Evolutionary conservation across 1,140 invertebrate genomes (phyloP), one percentile per base, ranked within the genome.

Genomic region (Drosophila pandora): DNA sequence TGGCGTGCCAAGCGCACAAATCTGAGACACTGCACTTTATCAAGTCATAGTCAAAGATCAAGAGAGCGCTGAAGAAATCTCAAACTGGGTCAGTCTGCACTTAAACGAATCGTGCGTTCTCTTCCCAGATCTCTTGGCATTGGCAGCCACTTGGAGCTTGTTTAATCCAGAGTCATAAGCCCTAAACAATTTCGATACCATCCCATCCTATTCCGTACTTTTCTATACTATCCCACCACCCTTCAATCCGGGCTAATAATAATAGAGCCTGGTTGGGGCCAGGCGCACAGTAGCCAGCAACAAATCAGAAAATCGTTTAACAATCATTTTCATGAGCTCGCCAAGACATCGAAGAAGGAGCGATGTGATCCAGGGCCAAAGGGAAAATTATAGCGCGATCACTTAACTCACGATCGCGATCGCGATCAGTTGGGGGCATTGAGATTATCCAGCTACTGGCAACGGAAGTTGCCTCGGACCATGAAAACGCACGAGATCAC

Each of bases 341-440:
- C 37, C 47, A 54, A 37, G 41, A 21, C 41, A 43, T 21, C 17
- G 41, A 17, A n/a, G 41, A 41, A 13, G 12, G 12, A 41, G 39
- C 39, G 39, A 41, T 47, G 49, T 49, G 52, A 61, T 49, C 53
- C 64, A 48, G 50, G 61, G 52, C 72, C 83, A 79, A 80, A 82
- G 67, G 82, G 71, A 88, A 91, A 91, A 91, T 91, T 91, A 91
- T 88, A 91, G 90, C 90, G 90, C 90, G 87, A 91, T 91, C 90
- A 91, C 90, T 91, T 91, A 88, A 84, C 84, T 91, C 90, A 91
- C 90, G 82, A 84, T 79, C 59, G 75, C 61, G 77, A 89, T 84
- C 81, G 78, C 82, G 83, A 87, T 87, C 79, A 88, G 83, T 82
- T 76, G 74, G 78, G 78, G 82, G 82, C 83, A 87, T 81, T 87